Evolutionary conservation across 2,113 vertebrate genomes (phyloP), one percentile per base, ranked within the genome.

Genomic region (Solea senegalensis): DNA sequence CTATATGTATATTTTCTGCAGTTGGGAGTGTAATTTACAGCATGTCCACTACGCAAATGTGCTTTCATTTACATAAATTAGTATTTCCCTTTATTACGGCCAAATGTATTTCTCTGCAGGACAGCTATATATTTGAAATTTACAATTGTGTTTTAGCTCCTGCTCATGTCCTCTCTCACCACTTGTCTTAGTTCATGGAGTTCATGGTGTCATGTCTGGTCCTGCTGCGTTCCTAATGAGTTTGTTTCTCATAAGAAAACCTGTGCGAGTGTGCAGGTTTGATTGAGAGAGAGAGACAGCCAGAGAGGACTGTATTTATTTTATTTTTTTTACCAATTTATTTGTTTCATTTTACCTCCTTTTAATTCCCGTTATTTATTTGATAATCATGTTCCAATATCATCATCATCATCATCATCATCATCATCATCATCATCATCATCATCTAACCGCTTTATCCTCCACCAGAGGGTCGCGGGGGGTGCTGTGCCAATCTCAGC

Each of bases 1-100:
- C 46, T 70, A 62, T 66, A 74, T 80, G 55, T 80, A 80, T 77
- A 80, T 84, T 74, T 76, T 46, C 76, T 71, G 54, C 53, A 84
- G 34, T 73, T 13, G n/a, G 51, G 61, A 56, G 21, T 14, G 49
- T 80, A 57, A 80, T 69, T 74, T 80, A 34, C 34, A 34, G 34
- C 5, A 80, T 77, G 53, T 71, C 80, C 58, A 72, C 48, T 63
- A 51, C 65, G 64, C 34, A 86, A 70, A 81, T 50, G 63, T 15
- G 60, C n/a, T 68, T 77, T 77, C 16, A 83, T 75, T 74, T 77
- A 68, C 51, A 69, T 76, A 77, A 70, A 77, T 80, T 67, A 68
- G 68, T 79, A 46, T 76, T 79, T 79, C 50, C 69, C 45, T 76
- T 76, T 51, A 74, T 73, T 69, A 66, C 40, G 0, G 8, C n/a